Conservation (phyloP, 2,797 vertebrate genomes). For the Apodemus agrarius region DNA sequence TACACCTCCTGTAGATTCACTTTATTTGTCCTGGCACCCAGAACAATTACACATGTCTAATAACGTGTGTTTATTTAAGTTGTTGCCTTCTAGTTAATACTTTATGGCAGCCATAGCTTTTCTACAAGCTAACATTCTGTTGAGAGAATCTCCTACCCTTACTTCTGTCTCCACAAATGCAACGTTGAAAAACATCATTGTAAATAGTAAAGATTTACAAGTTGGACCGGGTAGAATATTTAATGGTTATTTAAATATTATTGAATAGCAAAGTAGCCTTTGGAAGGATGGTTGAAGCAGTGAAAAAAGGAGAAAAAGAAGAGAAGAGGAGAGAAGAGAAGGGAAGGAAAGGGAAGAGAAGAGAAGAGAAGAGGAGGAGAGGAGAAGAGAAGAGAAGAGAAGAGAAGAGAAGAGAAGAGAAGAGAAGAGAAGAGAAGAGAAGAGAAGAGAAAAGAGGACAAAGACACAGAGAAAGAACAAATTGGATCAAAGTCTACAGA, state of each 20-base stretch:
- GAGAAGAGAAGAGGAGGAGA: background rate
- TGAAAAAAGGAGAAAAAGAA: background rate
- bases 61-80: background rate
- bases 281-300: background rate
- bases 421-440: no score
- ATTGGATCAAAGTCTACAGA: background rate
- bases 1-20: background rate
- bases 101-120: conserved; percentile 21
- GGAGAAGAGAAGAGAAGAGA: background rate
- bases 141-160: background rate
- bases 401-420: background rate
- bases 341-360: background rate
- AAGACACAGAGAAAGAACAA: background rate
- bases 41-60: background rate
- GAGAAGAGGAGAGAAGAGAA: no score
- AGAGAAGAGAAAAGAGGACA: background rate
- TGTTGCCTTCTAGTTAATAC: background rate
- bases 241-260: conserved; percentile 34
- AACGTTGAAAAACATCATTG: background rate
- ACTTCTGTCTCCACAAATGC: conserved; percentile 36
- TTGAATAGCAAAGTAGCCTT: background rate
- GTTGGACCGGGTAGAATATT: background rate
- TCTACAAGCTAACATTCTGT: background rate
- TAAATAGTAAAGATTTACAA: conserved; percentile 61
- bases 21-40: background rate